phyloP scores from a whole-genome alignment of 2,888 invertebrate species.

The Hypena proboscidalis region DNA sequence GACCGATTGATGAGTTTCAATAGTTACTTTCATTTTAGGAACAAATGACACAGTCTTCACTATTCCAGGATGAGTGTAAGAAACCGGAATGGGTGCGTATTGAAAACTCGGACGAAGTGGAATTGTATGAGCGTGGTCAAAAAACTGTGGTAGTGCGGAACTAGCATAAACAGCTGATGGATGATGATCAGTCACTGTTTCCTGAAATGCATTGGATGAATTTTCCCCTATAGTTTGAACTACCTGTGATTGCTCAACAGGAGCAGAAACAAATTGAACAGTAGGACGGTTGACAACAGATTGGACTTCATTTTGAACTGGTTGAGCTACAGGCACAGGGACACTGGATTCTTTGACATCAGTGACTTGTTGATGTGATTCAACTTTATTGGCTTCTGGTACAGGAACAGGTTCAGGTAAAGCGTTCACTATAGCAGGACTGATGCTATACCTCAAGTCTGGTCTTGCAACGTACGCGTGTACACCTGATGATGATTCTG shows the following conservation, averaged over 20 bases:
- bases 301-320: not conserved
- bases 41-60: constrained; percentile 6
- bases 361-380: constrained; percentile 2
- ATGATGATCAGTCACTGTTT: too few species aligned
- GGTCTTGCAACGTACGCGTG: not conserved
- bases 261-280: constrained; percentile 1
- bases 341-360: not conserved
- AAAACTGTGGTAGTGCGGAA: not conserved
- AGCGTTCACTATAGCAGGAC: not conserved
- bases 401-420: not conserved
- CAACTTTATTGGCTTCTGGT: not conserved
- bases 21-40: constrained; percentile 3
- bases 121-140: not conserved
- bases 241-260: not conserved
- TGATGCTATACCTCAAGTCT: not conserved
- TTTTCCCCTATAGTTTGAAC: not conserved
- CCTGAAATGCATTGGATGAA: too few species aligned
- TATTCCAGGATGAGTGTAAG: constrained; percentile 10
- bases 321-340: not conserved
- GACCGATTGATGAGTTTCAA: constrained; percentile 22
- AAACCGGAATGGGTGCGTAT: constrained; percentile 2
- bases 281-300: not conserved
- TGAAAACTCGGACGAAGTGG: not conserved
- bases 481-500: not conserved
- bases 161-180: not conserved